Base-by-base conservation (phyloP, 1,140 invertebrate species). In the Aethina tumida region DNA sequence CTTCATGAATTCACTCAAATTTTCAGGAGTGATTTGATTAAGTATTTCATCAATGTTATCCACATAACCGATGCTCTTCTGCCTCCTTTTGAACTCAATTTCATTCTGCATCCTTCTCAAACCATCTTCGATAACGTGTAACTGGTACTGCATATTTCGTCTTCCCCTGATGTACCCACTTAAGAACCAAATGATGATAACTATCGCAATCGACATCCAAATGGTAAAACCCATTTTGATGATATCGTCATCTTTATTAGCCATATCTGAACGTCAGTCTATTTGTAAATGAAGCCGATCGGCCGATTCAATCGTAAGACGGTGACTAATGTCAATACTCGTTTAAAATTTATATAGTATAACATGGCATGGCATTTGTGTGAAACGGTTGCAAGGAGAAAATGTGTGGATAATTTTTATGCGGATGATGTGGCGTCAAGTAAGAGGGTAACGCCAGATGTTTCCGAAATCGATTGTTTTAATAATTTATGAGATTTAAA, bases 101-200 rank as follows among this genome's bases (percentile, higher is more conserved):
- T 49, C 36, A 19, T 49, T 49, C 29, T 53, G 53, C 51, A 53
- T 53, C 30, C 32, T 39, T 21, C 18, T 39, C 22, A 55, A 39
- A 24, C 49, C 45, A 10, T 51, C 48, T 27, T 50, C 51, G 7
- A 55, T 50, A 2, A 47, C 41, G 18, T 53, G 39, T 6, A 55
- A 35, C 35, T 53, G 49, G n/a, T 24, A 35, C n/a, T 37, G 35
- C 5, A 55, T 28, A 30, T 47, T 45, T 12, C 41, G 30, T 35
- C 47, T 49, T 8, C 50, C 49, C 29, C 36, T 51, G 7, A 45
- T 22, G 30, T 51, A 55, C 16, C 34, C 39, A 5, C 35, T 55
- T n/a, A 47, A 35, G 14, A 55, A 43, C 49, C 50, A 54, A 14
- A 54, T 27, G 18, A 41, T 40, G 7, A 47, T 9, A 8, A 49